phyloP scores from a whole-genome alignment of 2,888 invertebrate genomes.

The Neoitamus cyanurus region DNA sequence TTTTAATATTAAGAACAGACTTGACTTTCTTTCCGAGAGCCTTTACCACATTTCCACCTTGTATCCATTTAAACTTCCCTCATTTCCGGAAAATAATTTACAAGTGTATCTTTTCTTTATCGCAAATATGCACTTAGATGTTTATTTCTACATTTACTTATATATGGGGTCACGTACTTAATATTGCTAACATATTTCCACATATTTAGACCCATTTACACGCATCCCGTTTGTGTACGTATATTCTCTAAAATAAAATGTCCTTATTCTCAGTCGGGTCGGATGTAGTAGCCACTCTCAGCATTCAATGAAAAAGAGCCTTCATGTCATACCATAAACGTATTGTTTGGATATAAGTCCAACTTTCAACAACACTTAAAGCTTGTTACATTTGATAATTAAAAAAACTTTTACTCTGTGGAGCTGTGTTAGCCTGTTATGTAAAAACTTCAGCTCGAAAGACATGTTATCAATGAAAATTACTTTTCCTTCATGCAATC shows the following conservation, averaged over 20 bases:
- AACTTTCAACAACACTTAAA: not conserved
- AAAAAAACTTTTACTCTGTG: not conserved
- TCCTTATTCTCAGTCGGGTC: not conserved
- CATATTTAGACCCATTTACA: not conserved
- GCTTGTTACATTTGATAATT: not conserved
- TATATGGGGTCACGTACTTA: not conserved
- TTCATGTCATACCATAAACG: not conserved
- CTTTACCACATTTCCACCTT: not conserved
- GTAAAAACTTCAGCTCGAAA: not conserved
- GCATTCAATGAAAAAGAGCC: not conserved
- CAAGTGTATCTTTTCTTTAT: not conserved
- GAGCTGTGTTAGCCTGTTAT: not conserved
- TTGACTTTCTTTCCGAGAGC: not conserved
- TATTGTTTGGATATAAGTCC: not conserved
- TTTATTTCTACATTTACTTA: not conserved
- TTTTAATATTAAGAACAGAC: not conserved
- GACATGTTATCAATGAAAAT: not conserved
- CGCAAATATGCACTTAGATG: not conserved
- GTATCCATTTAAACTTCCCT: not conserved
- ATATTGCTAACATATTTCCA: not conserved
- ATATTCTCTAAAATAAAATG: not conserved
- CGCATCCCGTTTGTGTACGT: not conserved
- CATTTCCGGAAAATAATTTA: too few relatives aligned
- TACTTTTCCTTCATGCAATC: not conserved
- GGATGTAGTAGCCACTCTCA: not conserved